Conservation (phyloP, 2,113 vertebrate species). For the Syngnathoides biaculeatus region DNA sequence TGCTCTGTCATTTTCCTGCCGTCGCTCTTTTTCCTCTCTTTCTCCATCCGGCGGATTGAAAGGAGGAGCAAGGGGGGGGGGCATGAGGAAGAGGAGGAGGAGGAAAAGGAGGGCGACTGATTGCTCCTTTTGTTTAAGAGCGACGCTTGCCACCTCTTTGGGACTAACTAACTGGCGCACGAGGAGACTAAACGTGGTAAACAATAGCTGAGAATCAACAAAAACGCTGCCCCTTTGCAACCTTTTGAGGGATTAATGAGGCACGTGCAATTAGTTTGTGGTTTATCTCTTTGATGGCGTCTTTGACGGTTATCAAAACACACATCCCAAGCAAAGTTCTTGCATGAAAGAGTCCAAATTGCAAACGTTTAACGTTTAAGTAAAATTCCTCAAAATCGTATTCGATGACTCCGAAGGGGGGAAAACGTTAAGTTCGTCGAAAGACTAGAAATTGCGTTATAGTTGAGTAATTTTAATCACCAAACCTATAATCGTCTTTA, state of each 20-base stretch:
- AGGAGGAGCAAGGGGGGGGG: neutral
- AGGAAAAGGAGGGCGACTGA: slow-evolving; percentile 27
- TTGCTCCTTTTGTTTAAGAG: slow-evolving; percentile 7
- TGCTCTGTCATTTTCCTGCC: slow-evolving; percentile 3
- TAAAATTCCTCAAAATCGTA: too few relatives aligned
- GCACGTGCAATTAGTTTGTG: neutral
- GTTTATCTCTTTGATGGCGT: neutral
- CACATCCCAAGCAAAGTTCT: neutral
- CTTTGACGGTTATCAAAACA: neutral
- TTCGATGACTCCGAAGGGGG: too few relatives aligned
- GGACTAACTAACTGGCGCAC: slow-evolving; percentile 40
- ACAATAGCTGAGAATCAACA: slow-evolving; percentile 41
- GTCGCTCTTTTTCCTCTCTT: neutral
- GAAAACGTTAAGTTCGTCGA: too few relatives aligned
- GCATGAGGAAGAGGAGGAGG: slow-evolving; percentile 2
- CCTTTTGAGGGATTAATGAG: neutral
- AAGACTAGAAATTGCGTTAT: too few relatives aligned
- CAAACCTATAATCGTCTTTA: too few relatives aligned
- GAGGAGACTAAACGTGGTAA: slow-evolving; percentile 32
- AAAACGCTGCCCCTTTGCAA: slow-evolving; percentile 49
- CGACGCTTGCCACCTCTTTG: slow-evolving; percentile 9
- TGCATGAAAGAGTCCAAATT: neutral
- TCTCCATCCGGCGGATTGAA: slow-evolving; percentile 1
- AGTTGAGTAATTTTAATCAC: too few relatives aligned
- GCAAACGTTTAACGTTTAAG: neutral